Evolutionary conservation across 2,797 vertebrate genomes (phyloP), one percentile per base, ranked within the genome.

Genomic region (Steatocranus sp.): DNA sequence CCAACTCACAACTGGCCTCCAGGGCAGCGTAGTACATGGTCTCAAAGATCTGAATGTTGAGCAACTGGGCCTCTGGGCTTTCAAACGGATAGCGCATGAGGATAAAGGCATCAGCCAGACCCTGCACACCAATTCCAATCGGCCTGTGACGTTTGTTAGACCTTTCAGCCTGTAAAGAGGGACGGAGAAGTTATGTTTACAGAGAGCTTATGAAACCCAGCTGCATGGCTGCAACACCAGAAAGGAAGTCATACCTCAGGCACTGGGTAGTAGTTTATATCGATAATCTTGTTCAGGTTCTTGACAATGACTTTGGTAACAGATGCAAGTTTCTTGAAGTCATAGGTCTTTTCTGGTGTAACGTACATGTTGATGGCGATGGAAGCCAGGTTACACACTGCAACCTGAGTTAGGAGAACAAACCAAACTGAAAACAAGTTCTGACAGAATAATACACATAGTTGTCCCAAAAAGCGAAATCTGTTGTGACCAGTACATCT

Each of bases 211-310:
- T 12, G 4, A 11, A 17, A 81, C 23, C 11, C 1, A 1, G 32
- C 23, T 76, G 17, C 11, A 48, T 3, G 18, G 18, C 5, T 56
- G 20, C n/a, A 68, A 27, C n/a, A 51, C 3, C 1, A 3, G 36
- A 61, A 2, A 27, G 11, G 6, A 74, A 46, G 36, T 10, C 81
- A 4, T 56, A 95, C 94, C 92, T 99, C 98, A 15, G 94, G 95
- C 34, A 99, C 92, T 1, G 98, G 98, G 88, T 99, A 99, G 90
- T 96, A 99, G 91, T 99, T 99, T 91, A 99, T 97, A n/a, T 99
- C 97, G 8, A 99, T 99, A 84, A 99, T 98, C 93, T 99, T 98
- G 93, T 99, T 99, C 78, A 99, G 95, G 94, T 99, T 99, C 56
- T 94, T 93, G 49, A 99, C 98, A 1, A 98, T 96, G 75, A 98